Base-by-base conservation (phyloP, 2,113 vertebrate species). In the Microcebus murinus region DNA sequence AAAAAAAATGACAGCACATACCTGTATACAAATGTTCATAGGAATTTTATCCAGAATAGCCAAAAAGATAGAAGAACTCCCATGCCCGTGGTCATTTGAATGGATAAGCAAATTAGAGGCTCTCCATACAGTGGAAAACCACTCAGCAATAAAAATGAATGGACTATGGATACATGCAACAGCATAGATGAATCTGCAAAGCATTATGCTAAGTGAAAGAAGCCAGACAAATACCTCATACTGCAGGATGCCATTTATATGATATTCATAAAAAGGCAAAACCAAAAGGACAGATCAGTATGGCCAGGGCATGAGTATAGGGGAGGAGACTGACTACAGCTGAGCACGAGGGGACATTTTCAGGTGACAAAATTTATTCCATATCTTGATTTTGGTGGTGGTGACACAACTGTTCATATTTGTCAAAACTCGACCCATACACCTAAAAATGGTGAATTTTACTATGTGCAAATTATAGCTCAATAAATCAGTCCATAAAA, bases 21-120 rank as follows among this genome's bases (percentile, higher is more conserved):
- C 14, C 31, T 23, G 1, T 2, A 76, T 4, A 17, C 11, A 55
- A 76, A 82, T 48, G 34, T 31, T 81, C 15, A 52, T 6, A 71
- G 23, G 0, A 55, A 23, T 76, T 71, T 73, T 77, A 50, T 39
- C 27, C 5, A 17, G 8, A 45, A 34, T 13, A 55, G 23, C 6
- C 27, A 17, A 84, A 94, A 94, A 79, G 39, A 31, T 80, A 8
- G 71, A 90, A 93, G 93, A n/a, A 42, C 21, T 42, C 59, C 90
- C 55, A 57, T 39, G n/a, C 14, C 52, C 17, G 14, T 34, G 13
- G 8, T 25, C 12, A 39, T 68, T 27, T 61, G 29, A 21, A 89
- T 59, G 34, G 39, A 45, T 31, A 91, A 82, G 55, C 10, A 20
- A 21, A 74, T 48, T 10, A 73, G 1, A 61, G 34, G 9, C 39